Base-by-base conservation (phyloP, 2,888 invertebrate genomes). In the Pollenia amentaria region DNA sequence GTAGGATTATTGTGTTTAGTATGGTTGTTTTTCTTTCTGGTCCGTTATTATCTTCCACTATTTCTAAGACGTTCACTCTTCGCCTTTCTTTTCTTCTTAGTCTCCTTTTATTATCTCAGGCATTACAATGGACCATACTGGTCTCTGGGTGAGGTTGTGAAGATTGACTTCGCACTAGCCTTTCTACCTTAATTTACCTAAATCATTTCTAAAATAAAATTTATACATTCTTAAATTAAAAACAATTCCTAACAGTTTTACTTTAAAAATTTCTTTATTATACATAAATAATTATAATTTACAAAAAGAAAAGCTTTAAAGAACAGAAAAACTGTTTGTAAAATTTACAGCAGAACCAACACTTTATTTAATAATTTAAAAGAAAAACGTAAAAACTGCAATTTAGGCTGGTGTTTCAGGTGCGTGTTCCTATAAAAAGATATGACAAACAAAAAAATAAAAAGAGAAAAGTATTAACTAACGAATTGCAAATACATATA, bases 321-420 rank as follows among this genome's bases (percentile, higher is more conserved):
- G n/a, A 81, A 81, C 42, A 21, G 21, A 78, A 42, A 67, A 65
- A 44, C 21, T 21, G 1, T 46, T 42, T 65, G n/a, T 46, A 78
- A 72, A 29, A 62, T 69, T 69, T 69, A 82, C 75, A 82, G 67
- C 57, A 67, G 73, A 60, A 44, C 21, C 51, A 51, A 18, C 16
- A 60, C 11, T 8, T 44, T 51, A n/a, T 18, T 70, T 46, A 53
- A 51, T 76, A 73, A 73, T 79, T 60, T 18, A 46, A 70, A 70
- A 55, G 9, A 40, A 65, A 60, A 40, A 44, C 57, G 65, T 48
- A 38, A 29, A 44, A 42, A 53, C 73, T 73, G 57, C 85, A 75
- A 73, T 78, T 89, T 90, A 90, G 81, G 90, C 89, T 87, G 90
- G 89, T 78, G 88, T 90, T 88, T 91, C 91, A 79, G 90, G 89